These are phyloP conservation scores for Hirundo rustica DNA, from an alignment of 2,797 vertebrate genomes.

Conservation along the genomic window DNA sequence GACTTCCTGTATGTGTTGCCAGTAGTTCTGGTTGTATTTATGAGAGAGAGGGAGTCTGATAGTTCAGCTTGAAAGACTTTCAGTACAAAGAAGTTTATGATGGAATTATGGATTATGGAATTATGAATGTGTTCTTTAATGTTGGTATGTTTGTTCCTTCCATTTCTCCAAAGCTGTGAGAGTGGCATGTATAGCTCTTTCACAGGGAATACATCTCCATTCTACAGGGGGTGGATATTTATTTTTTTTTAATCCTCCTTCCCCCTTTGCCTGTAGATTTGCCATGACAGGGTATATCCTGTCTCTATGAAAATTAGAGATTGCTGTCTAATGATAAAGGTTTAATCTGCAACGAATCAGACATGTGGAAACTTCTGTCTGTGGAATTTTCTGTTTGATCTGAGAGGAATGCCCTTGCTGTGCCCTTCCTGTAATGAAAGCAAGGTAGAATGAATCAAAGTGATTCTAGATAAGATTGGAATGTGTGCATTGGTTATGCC, in stretches of 20 bases:
- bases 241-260: neutral
- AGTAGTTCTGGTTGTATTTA: neutral
- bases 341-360: conserved; percentile 62
- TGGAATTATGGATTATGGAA: neutral
- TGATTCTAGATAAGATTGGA: conserved; percentile 70
- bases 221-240: neutral
- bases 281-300: conserved; percentile 40
- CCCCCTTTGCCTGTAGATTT: neutral
- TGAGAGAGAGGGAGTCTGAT: neutral
- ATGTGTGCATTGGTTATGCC: conserved; percentile 53
- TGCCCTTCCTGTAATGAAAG: conserved; percentile 73
- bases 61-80: neutral
- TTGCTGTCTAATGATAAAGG: conserved; percentile 47
- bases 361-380: conserved; percentile 64
- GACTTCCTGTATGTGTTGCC: neutral
- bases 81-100: neutral
- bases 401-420: conserved; percentile 64
- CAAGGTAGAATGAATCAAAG: conserved; percentile 67
- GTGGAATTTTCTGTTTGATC: conserved; percentile 71
- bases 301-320: conserved; percentile 61
- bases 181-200: neutral
- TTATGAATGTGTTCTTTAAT: neutral
- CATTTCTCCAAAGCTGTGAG: neutral
- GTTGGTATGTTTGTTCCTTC: neutral
- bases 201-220: neutral